Percentiles rank a stretch among this genome's conserved stretches.
Evolutionary conservation across 2,888 invertebrate genomes (phyloP).

Genomic region (Philereme vetulata): DNA sequence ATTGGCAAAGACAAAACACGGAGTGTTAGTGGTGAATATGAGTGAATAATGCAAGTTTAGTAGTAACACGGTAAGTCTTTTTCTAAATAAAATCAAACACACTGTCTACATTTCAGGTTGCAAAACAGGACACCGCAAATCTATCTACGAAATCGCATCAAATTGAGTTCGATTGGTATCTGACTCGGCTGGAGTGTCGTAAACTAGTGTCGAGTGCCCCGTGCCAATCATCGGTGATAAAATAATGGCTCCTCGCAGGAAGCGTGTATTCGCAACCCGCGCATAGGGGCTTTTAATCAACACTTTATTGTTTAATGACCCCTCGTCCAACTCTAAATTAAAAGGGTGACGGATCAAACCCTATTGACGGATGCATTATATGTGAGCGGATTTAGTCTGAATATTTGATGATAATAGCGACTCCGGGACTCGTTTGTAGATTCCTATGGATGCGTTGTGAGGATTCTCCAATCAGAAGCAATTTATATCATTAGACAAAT

Average conservation of each 20-base stretch:
- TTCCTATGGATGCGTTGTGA: conserved; percentile 17
- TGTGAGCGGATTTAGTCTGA: conserved; percentile 72
- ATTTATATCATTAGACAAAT: conserved; percentile 22
- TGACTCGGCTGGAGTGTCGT: conserved; percentile 21
- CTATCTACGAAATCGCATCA: conserved; percentile 29
- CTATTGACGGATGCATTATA: conserved; percentile 80
- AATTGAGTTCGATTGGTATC: conserved; percentile 34
- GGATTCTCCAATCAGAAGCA: conserved; percentile 3
- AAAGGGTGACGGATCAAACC: conserved; percentile 82
- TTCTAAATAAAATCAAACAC: too few species aligned
- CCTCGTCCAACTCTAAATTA: conserved; percentile 81
- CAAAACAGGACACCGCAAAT: conserved; percentile 4
- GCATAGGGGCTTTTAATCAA: conserved; percentile 84
- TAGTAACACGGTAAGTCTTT: too few species aligned
- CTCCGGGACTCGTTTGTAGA: conserved; percentile 27
- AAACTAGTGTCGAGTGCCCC: conserved; percentile 44
- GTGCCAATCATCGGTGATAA: conserved; percentile 82
- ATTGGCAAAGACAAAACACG: too few species aligned
- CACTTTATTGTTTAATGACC: conserved; percentile 85
- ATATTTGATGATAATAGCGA: conserved; percentile 71
- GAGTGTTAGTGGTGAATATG: too few species aligned
- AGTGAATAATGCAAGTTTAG: too few species aligned
- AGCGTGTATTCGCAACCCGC: conserved; percentile 78
- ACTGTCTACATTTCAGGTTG: neutral
- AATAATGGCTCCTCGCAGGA: conserved; percentile 79